A percentile compares a stretch with the other conserved stretches of the same genome.
Evolutionary conservation across 2,113 vertebrate species (phyloP).

Genomic region (Gymnocephalus cernua): DNA sequence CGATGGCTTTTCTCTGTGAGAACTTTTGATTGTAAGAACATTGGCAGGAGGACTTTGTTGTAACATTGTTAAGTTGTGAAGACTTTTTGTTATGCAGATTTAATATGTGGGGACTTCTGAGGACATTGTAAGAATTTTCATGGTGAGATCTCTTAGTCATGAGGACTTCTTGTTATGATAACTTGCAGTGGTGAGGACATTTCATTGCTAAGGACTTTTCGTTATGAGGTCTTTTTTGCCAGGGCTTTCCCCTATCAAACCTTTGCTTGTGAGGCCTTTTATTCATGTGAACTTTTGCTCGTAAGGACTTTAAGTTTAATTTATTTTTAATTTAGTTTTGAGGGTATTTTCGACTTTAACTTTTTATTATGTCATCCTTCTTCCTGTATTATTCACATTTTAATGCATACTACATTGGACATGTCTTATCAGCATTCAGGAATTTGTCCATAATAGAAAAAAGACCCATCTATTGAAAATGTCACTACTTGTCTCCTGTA

Average conservation of each 20-base stretch:
- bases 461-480: neutral
- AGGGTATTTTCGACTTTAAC: neutral
- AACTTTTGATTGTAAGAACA: no score
- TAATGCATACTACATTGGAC: neutral
- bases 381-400: neutral
- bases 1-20: no score
- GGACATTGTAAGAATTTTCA: neutral
- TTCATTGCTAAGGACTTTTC: neutral
- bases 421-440: neutral
- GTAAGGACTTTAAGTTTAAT: no score
- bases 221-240: neutral
- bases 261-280: neutral
- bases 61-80: neutral
- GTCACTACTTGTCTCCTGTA: neutral
- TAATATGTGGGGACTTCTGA: neutral
- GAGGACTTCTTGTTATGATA: neutral
- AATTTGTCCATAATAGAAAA: neutral
- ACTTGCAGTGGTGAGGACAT: neutral
- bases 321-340: no score
- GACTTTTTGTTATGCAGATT: neutral
- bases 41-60: no score
- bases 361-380: neutral
- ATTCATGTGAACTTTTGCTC: no score
- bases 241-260: neutral
- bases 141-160: neutral